phyloP scores from a whole-genome alignment of 2,888 invertebrate species.

The Tholera decimalis region DNA sequence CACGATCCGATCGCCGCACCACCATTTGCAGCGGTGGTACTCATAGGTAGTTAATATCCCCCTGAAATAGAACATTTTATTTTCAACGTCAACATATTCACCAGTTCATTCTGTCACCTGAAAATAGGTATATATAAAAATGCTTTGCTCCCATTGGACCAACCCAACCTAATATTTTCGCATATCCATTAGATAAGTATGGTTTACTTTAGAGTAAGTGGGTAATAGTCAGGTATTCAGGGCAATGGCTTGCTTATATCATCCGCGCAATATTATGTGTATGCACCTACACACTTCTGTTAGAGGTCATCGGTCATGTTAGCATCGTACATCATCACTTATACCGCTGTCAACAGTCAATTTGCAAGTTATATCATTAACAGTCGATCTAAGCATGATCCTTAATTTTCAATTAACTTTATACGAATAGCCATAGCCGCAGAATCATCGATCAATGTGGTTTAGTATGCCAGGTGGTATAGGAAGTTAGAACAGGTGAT shows the following conservation, averaged over 20 bases:
- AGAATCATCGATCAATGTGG: constrained; percentile 39
- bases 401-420: constrained; percentile 54
- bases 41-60: no score
- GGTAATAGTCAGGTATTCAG: constrained; percentile 73
- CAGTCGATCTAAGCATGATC: constrained; percentile 36
- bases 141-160: constrained; percentile 9
- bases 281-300: constrained; percentile 54
- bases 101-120: constrained; percentile 2
- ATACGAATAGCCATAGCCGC: constrained; percentile 6
- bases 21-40: no score
- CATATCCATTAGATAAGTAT: constrained; percentile 51
- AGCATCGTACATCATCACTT: constrained; percentile 65
- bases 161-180: constrained; percentile 35
- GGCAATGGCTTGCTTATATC: constrained; percentile 76
- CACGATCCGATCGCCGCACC: no score
- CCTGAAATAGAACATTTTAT: no score
- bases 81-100: neutral
- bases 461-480: constrained; percentile 1
- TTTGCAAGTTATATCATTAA: constrained; percentile 69
- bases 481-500: constrained; percentile 20
- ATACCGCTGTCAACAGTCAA: constrained; percentile 66
- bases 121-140: constrained; percentile 15
- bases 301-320: constrained; percentile 66
- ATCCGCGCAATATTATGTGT: constrained; percentile 66
- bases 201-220: constrained; percentile 44